Evolutionary conservation across 1,140 invertebrate genomes (phyloP).

Genomic region (Trachymyrmex cornetzi): DNA sequence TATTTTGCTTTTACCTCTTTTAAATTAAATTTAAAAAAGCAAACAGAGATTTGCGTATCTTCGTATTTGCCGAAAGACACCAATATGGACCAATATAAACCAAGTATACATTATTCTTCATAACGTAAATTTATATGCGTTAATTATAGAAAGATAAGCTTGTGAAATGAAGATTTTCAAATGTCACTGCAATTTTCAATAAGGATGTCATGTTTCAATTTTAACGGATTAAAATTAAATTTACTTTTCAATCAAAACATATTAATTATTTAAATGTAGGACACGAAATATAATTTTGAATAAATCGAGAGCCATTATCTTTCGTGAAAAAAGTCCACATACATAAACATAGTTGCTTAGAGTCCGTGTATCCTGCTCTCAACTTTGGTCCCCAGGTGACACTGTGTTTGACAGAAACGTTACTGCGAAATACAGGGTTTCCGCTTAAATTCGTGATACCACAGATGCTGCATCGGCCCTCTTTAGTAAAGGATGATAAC

Average conservation of each 20-base stretch:
- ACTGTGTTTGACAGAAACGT: constrained; percentile 44
- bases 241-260: background rate
- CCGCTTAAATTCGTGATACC: constrained; percentile 56
- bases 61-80: background rate
- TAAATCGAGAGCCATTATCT: background rate
- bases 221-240: background rate
- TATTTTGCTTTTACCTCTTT: background rate
- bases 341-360: background rate
- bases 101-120: background rate
- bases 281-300: background rate
- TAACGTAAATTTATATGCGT: constrained; percentile 1
- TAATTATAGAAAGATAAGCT: background rate
- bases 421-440: constrained; percentile 14
- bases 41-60: background rate
- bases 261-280: background rate
- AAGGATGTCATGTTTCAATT: background rate
- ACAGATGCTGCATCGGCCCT: background rate
- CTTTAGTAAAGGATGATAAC: constrained; percentile 67
- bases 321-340: background rate
- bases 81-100: background rate
- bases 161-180: background rate
- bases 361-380: background rate
- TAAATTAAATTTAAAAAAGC: background rate
- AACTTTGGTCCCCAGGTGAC: constrained; percentile 13
- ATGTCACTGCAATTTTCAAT: background rate